Conservation (phyloP, 2,888 invertebrate species). For the Seladonia tumulorum region DNA sequence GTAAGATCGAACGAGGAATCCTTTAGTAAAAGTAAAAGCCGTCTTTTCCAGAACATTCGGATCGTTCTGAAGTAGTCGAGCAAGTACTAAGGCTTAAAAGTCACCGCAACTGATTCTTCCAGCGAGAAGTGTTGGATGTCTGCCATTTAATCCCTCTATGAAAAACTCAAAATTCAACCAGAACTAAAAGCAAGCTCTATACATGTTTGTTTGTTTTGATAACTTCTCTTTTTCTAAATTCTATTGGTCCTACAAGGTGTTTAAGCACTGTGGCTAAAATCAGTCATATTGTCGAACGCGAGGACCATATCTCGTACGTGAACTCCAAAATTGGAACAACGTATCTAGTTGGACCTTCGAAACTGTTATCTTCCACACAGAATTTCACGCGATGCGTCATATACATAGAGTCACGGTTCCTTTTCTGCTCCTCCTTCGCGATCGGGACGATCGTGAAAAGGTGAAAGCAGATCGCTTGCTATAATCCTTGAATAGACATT, state of each 20-base stretch:
- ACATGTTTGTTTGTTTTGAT: not conserved
- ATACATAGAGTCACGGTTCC: not conserved
- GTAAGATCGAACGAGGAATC: not conserved
- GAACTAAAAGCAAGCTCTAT: not conserved
- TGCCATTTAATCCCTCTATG: not conserved
- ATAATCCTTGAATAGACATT: conserved; percentile 42
- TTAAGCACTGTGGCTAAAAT: not conserved
- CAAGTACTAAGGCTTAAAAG: not conserved
- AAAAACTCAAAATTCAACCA: not conserved
- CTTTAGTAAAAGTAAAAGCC: not conserved
- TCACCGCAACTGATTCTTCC: not conserved
- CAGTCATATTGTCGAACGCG: conserved; percentile 24
- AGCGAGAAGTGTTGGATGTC: not conserved
- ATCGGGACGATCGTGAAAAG: conserved; percentile 59
- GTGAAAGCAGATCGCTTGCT: conserved; percentile 73
- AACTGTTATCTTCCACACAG: conserved; percentile 19
- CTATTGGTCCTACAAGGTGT: not conserved
- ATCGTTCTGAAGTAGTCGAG: not conserved
- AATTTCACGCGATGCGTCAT: conserved; percentile 21
- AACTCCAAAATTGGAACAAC: conserved; percentile 35
- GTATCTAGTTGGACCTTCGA: conserved; percentile 25
- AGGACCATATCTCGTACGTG: conserved; percentile 25
- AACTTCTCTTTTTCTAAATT: not conserved
- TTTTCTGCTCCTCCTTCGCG: conserved; percentile 8
- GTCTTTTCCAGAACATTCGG: conserved; percentile 9